Evolutionary conservation across 2,797 vertebrate genomes (phyloP), one percentile per base, ranked within the genome.

Genomic region (Sphaeramia orbicularis): DNA sequence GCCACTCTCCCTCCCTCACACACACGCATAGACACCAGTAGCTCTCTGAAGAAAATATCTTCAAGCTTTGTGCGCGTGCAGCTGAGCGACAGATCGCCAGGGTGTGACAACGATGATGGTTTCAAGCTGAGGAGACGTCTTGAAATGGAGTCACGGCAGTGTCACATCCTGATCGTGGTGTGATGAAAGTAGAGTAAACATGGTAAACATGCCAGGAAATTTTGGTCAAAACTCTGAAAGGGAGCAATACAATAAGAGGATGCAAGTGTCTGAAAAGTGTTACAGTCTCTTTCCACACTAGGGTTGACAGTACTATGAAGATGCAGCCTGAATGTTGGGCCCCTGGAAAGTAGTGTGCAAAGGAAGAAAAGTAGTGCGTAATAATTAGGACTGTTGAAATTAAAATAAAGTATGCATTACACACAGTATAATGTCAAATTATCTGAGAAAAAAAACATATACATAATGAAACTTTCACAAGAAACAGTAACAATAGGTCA

Each of bases 181-280:
- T 35, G 74, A 91, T 90, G 81, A 91, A 92, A 92, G 89, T 0
- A 73, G 85, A 86, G 89, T 91, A 91, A 91, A 92, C 90, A 91
- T 80, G 78, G 81, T 84, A 90, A 90, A 92, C 85, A 90, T 87
- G 87, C 84, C 87, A 87, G 80, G 74, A 85, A 74, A 83, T 83
- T 74, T 83, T 78, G 86, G 88, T 89, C 79, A 87, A 85, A 87
- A 86, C 73, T 89, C 90, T 82, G 66, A 83, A 83, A 91, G 88
- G 65, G 72, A 79, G 53, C 65, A 13, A 86, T 76, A 81, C 80
- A 78, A 88, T 85, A 51, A 63, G 55, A 83, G 71, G 74, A 68
- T 65, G 62, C 27, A 10, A 74, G 65, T 45, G 56, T 72, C 74
- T 76, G 69, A 75, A 32, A 78, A 81, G 76, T 65, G 63, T 78